These are phyloP conservation scores for Nothobranchius furzeri DNA, from an alignment of 2,113 vertebrate species.

Conservation along the genomic window DNA sequence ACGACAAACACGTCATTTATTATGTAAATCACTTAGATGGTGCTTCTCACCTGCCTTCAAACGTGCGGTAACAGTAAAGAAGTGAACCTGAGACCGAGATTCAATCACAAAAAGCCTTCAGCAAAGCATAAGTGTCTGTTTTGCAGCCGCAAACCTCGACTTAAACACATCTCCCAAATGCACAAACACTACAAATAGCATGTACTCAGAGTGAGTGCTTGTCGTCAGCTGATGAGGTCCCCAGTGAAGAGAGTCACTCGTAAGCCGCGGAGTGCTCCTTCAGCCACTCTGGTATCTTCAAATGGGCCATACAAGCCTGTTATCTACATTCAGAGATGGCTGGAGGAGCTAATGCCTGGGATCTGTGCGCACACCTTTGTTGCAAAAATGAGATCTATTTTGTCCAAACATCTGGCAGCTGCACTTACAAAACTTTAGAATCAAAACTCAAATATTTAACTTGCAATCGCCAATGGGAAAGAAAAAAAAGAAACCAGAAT, in stretches of 20 bases:
- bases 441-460: constrained; percentile 33
- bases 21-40: neutral
- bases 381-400: constrained; percentile 50
- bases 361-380: constrained; percentile 42
- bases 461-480: constrained; percentile 2
- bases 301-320: constrained; percentile 42
- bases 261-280: constrained; percentile 48
- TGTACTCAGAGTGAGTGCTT: constrained; percentile 38
- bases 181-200: constrained; percentile 34
- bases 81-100: constrained; percentile 14
- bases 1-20: neutral
- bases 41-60: constrained; percentile 5
- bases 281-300: constrained; percentile 51
- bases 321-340: constrained; percentile 47
- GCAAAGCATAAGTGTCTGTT: constrained; percentile 24
- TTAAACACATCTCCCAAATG: constrained; percentile 14
- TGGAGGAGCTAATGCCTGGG: constrained; percentile 33
- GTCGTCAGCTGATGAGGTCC: constrained; percentile 55
- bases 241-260: constrained; percentile 39
- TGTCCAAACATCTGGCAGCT: constrained; percentile 37
- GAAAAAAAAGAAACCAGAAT: constrained; percentile 12
- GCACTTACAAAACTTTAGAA: constrained; percentile 27
- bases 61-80: constrained; percentile 30
- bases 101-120: constrained; percentile 3
- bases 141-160: constrained; percentile 33